Conservation (phyloP, 2,888 invertebrate species). For the Cartodere bifasciata region DNA sequence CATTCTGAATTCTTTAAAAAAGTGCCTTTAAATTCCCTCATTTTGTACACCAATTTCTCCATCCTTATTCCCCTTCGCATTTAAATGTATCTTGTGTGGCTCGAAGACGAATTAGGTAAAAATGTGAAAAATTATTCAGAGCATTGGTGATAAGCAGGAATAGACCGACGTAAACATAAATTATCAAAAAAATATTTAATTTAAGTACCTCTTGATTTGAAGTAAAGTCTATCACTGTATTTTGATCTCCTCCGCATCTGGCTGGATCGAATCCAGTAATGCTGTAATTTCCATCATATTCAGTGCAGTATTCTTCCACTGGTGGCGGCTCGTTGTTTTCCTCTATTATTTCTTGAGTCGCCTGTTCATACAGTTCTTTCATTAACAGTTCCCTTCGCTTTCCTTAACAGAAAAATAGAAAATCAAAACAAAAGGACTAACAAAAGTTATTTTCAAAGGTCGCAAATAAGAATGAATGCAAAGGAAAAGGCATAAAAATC, state of each 20-base stretch:
- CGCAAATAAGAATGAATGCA: constrained; percentile 1
- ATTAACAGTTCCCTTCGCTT: constrained; percentile 20
- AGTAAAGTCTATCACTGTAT: no score
- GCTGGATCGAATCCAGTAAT: constrained; percentile 18
- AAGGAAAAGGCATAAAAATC: no score
- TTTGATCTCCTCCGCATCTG: no score
- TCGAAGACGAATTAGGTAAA: no score
- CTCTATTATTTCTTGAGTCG: constrained; percentile 23
- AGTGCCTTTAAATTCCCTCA: no score
- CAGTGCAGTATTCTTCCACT: constrained; percentile 27
- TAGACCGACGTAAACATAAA: no score
- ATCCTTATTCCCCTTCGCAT: no score
- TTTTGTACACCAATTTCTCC: no score
- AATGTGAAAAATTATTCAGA: no score
- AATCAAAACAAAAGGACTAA: constrained; percentile 1
- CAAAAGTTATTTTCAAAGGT: neutral
- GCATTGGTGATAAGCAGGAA: no score
- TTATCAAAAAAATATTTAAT: constrained; percentile 3
- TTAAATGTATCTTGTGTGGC: no score
- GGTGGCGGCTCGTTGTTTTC: constrained; percentile 21
- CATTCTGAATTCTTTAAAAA: no score
- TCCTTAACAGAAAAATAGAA: constrained; percentile 15
- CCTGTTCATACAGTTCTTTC: constrained; percentile 23
- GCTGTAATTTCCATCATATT: constrained; percentile 26
- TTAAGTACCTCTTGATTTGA: constrained; percentile 17